Evolutionary conservation across 2,113 vertebrate species (phyloP).

Genomic region (Himantopus leucocephalus): DNA sequence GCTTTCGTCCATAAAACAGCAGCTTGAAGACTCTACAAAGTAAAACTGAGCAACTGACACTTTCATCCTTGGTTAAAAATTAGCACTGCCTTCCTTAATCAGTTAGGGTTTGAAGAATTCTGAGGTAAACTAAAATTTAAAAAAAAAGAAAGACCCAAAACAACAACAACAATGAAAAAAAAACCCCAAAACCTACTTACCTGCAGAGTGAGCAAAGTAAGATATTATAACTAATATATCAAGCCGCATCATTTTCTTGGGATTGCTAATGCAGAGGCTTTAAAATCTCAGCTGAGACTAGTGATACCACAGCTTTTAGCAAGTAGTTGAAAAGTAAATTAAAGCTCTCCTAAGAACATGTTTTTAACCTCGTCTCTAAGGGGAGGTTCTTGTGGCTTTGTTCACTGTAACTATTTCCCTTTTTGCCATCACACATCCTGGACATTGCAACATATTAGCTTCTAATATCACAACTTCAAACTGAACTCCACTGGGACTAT

Average conservation of each 20-base stretch:
- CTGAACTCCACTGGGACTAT: not conserved
- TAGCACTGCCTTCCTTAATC: not conserved
- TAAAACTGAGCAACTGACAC: not conserved
- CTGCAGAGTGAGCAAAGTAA: not conserved
- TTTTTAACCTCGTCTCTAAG: not conserved
- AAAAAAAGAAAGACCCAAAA: too few relatives aligned
- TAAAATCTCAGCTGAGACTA: not conserved
- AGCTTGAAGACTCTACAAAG: not conserved
- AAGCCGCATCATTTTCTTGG: not conserved
- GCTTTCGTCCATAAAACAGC: not conserved
- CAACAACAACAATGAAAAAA: not conserved
- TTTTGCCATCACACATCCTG: not conserved
- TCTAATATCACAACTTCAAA: not conserved
- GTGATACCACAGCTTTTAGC: not conserved
- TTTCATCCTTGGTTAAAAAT: not conserved
- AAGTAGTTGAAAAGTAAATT: not conserved
- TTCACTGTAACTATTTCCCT: not conserved
- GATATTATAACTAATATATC: not conserved
- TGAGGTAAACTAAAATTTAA: not conserved
- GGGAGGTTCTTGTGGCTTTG: constrained; percentile 39
- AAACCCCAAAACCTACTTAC: not conserved
- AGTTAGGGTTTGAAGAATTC: not conserved
- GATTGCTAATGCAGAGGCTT: not conserved
- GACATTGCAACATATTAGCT: not conserved
- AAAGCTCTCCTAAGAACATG: not conserved